Evolutionary conservation across 1,140 invertebrate genomes (phyloP).

Genomic region (Heterodera schachtii): DNA sequence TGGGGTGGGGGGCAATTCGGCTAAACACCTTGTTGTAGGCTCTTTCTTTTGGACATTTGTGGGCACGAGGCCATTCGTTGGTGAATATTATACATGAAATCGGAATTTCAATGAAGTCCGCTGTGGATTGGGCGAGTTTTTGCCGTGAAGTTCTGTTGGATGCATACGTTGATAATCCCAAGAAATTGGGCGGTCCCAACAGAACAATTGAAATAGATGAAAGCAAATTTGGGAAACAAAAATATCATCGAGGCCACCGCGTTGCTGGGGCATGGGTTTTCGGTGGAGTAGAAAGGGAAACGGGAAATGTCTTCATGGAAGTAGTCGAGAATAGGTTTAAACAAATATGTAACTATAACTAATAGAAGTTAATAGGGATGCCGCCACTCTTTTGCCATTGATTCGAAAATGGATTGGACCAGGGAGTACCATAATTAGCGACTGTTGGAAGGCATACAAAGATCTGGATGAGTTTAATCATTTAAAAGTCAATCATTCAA

Average conservation of each 20-base stretch:
- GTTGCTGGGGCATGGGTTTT: slow-evolving; percentile 8
- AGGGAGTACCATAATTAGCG: neutral
- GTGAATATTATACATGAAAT: neutral
- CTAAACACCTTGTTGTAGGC: neutral
- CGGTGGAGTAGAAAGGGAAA: too few relatives aligned
- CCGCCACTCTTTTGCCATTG: neutral
- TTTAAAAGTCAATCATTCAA: neutral
- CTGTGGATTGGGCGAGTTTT: neutral
- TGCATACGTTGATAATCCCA: neutral
- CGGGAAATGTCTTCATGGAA: too few relatives aligned
- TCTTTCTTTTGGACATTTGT: neutral
- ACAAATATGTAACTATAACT: neutral
- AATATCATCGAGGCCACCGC: neutral
- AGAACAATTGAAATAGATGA: neutral
- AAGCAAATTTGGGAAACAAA: slow-evolving; percentile 11
- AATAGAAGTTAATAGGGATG: neutral
- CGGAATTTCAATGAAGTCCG: neutral
- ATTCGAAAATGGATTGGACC: neutral
- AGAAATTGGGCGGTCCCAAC: neutral
- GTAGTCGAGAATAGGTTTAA: too few relatives aligned
- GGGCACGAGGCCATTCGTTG: neutral
- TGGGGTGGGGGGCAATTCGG: too few relatives aligned
- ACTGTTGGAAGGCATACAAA: neutral
- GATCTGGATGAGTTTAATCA: neutral
- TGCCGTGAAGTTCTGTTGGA: slow-evolving; percentile 1